Evolutionary conservation across 2,797 vertebrate species (phyloP).

Genomic region (Gadopsis marmoratus): DNA sequence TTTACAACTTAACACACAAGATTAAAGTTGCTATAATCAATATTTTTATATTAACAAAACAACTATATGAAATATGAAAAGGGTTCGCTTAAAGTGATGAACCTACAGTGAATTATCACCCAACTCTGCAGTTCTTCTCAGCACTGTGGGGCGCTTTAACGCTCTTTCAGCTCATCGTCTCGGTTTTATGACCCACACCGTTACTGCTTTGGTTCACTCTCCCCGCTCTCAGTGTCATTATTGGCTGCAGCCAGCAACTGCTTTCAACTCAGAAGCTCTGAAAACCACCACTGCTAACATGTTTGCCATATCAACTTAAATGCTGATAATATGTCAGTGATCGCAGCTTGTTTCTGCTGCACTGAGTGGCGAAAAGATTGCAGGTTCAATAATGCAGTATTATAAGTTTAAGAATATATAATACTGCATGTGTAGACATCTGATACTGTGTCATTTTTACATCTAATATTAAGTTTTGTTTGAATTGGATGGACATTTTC

Average conservation of each 20-base stretch:
- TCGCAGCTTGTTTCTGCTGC: background rate
- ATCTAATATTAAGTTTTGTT: no score
- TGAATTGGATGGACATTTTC: background rate
- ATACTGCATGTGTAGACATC: background rate
- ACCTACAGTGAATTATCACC: background rate
- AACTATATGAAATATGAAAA: background rate
- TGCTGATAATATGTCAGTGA: background rate
- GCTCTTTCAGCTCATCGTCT: no score
- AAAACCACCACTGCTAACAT: background rate
- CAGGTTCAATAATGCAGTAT: background rate
- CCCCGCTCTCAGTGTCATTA: background rate
- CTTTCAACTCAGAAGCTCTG: no score
- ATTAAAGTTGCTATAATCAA: background rate
- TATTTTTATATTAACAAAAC: background rate
- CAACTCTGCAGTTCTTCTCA: background rate
- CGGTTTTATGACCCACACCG: background rate
- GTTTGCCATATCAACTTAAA: background rate
- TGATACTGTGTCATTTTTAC: background rate
- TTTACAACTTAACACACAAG: background rate
- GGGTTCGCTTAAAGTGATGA: no score
- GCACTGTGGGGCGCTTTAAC: no score
- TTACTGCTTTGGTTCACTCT: background rate
- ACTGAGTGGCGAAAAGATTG: background rate
- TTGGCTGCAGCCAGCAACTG: no score
- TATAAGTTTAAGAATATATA: background rate